These are phyloP conservation scores for Chymomyza amoena DNA, from an alignment of 2,888 invertebrate genomes.

Conservation along the genomic window DNA sequence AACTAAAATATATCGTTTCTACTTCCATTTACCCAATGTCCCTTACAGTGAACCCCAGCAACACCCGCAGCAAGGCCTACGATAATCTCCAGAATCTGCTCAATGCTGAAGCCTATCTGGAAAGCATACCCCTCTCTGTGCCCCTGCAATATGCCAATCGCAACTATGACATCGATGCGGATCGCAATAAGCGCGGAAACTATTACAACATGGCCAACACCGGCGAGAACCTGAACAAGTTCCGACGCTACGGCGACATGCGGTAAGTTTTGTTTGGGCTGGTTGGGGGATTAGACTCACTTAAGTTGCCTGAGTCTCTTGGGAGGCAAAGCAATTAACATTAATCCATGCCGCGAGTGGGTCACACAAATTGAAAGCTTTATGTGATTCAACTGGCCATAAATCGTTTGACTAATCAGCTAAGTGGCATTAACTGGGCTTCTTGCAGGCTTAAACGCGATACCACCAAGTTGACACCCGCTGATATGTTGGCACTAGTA, in stretches of 20 bases:
- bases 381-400: neutral
- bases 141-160: constrained; percentile 74
- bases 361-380: neutral
- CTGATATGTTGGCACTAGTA: constrained; percentile 78
- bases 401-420: constrained; percentile 5
- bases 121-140: constrained; percentile 75
- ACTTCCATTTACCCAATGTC: neutral
- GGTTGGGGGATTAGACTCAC: neutral
- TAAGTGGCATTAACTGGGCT: constrained; percentile 3
- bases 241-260: constrained; percentile 72
- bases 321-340: neutral
- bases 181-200: constrained; percentile 76
- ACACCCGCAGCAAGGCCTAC: constrained; percentile 74
- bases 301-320: neutral
- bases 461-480: constrained; percentile 77
- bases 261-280: constrained; percentile 60
- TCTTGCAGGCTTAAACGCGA: constrained; percentile 74
- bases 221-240: constrained; percentile 66
- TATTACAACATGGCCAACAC: constrained; percentile 48
- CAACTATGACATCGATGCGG: constrained; percentile 71
- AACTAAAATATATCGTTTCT: no score
- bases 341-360: neutral
- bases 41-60: constrained; percentile 27
- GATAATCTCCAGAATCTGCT: constrained; percentile 77
- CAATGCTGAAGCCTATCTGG: constrained; percentile 76